Percentiles rank a stretch among this genome's conserved stretches.
phyloP scores from a whole-genome alignment of 2,888 invertebrate genomes.

The Brenthis ino region DNA sequence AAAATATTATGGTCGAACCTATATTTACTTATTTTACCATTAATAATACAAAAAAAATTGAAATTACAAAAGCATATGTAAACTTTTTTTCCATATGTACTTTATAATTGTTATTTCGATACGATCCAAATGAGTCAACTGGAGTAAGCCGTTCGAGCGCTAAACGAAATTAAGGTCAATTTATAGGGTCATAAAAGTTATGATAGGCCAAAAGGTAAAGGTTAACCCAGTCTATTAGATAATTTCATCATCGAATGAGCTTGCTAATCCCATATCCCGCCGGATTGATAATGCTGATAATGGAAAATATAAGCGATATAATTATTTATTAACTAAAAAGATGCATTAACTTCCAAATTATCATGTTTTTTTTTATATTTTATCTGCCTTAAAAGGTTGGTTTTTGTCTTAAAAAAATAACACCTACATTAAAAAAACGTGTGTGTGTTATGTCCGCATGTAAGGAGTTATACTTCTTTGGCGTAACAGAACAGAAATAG shows the following conservation, averaged over 20 bases:
- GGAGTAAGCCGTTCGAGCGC: slow-evolving; percentile 38
- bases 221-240: slow-evolving; percentile 47
- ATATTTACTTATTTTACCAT: no score
- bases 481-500: no score
- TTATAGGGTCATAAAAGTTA: slow-evolving; percentile 58
- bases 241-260: slow-evolving; percentile 30
- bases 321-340: no score
- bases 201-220: slow-evolving; percentile 52
- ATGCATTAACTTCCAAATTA: no score
- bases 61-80: not conserved
- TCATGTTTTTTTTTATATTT: no score
- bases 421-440: no score
- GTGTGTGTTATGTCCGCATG: no score
- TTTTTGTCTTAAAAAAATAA: no score
- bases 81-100: not conserved
- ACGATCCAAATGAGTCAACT: slow-evolving; percentile 20
- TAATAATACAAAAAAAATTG: no score
- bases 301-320: not conserved
- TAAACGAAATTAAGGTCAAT: slow-evolving; percentile 58
- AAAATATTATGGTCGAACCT: no score
- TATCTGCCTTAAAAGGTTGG: no score
- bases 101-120: not conserved
- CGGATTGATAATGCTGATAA: not conserved
- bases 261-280: slow-evolving; percentile 8
- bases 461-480: no score